phyloP scores from a whole-genome alignment of 2,888 invertebrate species.

The Notodonta dromedarius region DNA sequence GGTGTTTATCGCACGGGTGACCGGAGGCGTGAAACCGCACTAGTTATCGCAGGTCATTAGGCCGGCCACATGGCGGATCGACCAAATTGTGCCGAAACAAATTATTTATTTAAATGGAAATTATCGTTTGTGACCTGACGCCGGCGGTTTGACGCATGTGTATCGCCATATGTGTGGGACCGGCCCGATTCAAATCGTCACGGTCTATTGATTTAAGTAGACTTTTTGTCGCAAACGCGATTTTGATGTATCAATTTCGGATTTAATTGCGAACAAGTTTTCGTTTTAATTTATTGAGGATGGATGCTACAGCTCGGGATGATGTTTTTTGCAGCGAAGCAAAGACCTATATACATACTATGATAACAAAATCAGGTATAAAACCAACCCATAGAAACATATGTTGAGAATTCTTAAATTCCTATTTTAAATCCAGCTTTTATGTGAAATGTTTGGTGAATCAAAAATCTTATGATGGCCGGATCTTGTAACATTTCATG shows the following conservation, averaged over 20 bases:
- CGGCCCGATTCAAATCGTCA: conserved; percentile 51
- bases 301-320: background rate
- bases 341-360: no score
- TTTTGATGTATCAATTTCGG: conserved; percentile 28
- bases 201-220: conserved; percentile 49
- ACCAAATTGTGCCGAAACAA: conserved; percentile 76
- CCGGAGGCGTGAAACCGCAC: conserved; percentile 78
- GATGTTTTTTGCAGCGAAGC: no score
- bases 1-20: conserved; percentile 34
- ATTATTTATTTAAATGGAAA: conserved; percentile 83
- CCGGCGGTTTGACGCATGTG: conserved; percentile 57
- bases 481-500: conserved; percentile 27
- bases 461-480: background rate
- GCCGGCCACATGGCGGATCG: conserved; percentile 70
- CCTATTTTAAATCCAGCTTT: no score
- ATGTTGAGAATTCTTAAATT: no score
- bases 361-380: no score
- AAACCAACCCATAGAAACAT: no score
- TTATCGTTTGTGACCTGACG: conserved; percentile 64
- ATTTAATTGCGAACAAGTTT: conserved; percentile 19
- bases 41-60: conserved; percentile 75
- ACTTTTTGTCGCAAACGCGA: conserved; percentile 30
- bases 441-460: no score
- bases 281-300: background rate
- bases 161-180: conserved; percentile 62